Conservation (phyloP, 2,113 vertebrate species). For the Pongo pygmaeus region DNA sequence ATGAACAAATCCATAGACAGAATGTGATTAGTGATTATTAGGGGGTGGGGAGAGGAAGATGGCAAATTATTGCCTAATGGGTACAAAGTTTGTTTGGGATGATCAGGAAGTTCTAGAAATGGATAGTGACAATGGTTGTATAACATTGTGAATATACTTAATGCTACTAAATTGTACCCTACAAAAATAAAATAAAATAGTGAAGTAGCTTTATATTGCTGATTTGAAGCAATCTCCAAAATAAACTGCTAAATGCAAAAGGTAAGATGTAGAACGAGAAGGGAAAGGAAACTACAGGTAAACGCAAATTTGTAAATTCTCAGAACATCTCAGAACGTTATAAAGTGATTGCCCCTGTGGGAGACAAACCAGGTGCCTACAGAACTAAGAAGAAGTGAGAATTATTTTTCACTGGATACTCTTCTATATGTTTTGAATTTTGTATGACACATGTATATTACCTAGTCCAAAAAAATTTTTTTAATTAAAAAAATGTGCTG, state of each 20-base stretch:
- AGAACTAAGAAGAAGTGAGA: not conserved
- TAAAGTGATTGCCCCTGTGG: not conserved
- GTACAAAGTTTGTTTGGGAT: not conserved
- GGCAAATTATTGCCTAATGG: not conserved
- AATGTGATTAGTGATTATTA: not conserved
- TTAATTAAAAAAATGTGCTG: not conserved
- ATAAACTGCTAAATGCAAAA: constrained; percentile 22
- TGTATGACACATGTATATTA: not conserved
- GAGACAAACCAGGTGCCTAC: not conserved
- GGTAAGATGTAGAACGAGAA: not conserved
- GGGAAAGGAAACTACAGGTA: not conserved
- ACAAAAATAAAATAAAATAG: constrained; percentile 14
- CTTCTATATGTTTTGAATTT: not conserved
- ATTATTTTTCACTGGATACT: not conserved
- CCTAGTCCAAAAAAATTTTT: not conserved
- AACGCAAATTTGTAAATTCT: not conserved
- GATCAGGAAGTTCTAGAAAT: not conserved
- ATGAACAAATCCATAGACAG: no score
- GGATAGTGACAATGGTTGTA: not conserved
- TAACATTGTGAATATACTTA: not conserved
- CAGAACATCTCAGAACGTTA: not conserved
- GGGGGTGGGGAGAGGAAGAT: not conserved
- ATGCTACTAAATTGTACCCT: not conserved
- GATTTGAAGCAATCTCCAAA: not conserved
- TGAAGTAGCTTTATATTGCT: not conserved